Base-by-base conservation (phyloP, 2,797 vertebrate species). In the Aselliscus stoliczkanus region DNA sequence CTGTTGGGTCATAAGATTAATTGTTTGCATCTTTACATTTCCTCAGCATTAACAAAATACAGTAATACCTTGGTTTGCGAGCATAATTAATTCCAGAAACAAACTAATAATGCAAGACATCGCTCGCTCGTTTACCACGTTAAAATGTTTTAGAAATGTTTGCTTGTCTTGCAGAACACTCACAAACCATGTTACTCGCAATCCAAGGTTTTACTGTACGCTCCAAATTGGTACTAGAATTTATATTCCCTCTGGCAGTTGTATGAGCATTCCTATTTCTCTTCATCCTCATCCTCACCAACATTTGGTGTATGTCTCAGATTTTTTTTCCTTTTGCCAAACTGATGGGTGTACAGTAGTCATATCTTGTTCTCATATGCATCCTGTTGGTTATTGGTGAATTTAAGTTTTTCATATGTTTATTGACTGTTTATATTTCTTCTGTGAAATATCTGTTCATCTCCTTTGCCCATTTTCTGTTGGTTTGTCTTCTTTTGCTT, bases 161-260 rank as follows among this genome's bases (percentile, higher is more conserved):
- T 42, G 42, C 42, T 42, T 42, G 42, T 42, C 42, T 42, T 42
- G 9, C 42, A 9, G 42, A 42, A 42, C 42, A 42, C 42, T 42
- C 42, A 9, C 42, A 42, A 42, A 42, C 42, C 42, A 42, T 42
- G 42, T 42, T 42, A 42, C 42, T 42, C 42, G 9, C 42, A 42
- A 42, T 42, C 9, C 42, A 42, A 42, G 42, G 42, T 42, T 42
- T 42, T 42, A 42, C 42, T 42, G 42, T 42, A 65, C 12, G 93
- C 15, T 91, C 29, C 64, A 56, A 0, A 69, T 88, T 84, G 20
- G 72, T 92, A 88, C 12, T 62, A 2, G 39, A 79, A 21, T 93
- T 90, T 88, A 21, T 72, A 79, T 88, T 94, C 29, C 29, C 84
- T 92, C 37, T 65, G 94, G 75, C 44, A 85, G 5, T 76, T 85